These are phyloP conservation scores for Rhorus exstirpatorius DNA, from an alignment of 2,888 invertebrate genomes.

Conservation along the genomic window DNA sequence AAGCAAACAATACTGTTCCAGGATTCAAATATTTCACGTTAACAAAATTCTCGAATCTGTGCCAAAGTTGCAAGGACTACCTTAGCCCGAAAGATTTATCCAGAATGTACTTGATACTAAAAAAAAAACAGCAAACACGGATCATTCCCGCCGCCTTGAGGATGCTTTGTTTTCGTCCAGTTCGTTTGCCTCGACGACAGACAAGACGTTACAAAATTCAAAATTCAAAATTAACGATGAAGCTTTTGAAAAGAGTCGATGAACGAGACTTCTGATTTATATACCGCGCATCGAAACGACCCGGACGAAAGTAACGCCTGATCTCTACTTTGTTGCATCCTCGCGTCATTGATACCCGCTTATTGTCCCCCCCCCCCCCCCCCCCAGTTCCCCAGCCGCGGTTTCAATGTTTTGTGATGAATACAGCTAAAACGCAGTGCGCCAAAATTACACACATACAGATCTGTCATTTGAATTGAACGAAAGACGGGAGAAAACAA, in stretches of 20 bases:
- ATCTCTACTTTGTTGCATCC: neutral
- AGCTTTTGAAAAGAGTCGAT: neutral
- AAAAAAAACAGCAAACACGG: no score
- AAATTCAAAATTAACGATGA: no score
- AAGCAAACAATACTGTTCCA: no score
- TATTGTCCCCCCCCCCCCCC: no score
- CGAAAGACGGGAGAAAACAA: slow-evolving; percentile 24
- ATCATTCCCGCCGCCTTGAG: slow-evolving; percentile 49
- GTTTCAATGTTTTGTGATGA: slow-evolving; percentile 45
- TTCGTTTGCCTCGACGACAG: slow-evolving; percentile 25
- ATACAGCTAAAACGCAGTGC: slow-evolving; percentile 7
- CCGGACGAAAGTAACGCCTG: slow-evolving; percentile 20
- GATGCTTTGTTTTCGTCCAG: slow-evolving; percentile 47
- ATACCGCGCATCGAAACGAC: slow-evolving; percentile 15
- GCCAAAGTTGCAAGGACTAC: no score
- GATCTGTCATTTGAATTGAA: no score
- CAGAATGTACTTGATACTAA: slow-evolving; percentile 48
- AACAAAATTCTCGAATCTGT: no score
- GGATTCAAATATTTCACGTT: no score
- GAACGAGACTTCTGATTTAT: neutral
- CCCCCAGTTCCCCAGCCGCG: neutral
- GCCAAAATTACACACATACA: no score
- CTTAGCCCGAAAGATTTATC: slow-evolving; percentile 39
- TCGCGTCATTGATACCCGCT: slow-evolving; percentile 49
- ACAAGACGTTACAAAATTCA: neutral